phyloP scores from a whole-genome alignment of 2,113 vertebrate species.

The Merops nubicus region DNA sequence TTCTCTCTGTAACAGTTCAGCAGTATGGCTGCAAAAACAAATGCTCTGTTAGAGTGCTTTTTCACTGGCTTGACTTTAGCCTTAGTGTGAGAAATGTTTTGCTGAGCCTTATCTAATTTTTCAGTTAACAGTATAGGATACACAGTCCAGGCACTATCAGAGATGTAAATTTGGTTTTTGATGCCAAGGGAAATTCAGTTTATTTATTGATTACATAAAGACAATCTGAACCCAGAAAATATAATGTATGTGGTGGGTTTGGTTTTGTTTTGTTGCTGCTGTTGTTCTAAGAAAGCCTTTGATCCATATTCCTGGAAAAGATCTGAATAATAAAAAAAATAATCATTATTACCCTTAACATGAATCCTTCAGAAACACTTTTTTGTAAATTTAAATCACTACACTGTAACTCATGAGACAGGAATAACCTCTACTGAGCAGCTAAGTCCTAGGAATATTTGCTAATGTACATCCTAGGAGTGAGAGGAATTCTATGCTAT shows the following conservation, averaged over 20 bases:
- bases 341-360: not conserved
- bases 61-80: not conserved
- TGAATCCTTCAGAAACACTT: not conserved
- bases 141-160: not conserved
- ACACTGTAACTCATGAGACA: not conserved
- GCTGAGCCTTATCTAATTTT: not conserved
- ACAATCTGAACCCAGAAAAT: not conserved
- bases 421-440: not conserved
- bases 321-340: not conserved
- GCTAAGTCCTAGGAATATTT: slow-evolving; percentile 10
- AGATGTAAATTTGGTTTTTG: not conserved
- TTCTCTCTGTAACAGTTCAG: not conserved
- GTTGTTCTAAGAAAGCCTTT: not conserved
- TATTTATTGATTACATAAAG: not conserved
- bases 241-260: not conserved
- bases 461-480: slow-evolving; percentile 5
- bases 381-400: not conserved
- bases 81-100: not conserved
- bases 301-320: not conserved
- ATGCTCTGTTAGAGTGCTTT: not conserved
- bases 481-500: not conserved
- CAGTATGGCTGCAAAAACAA: not conserved
- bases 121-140: not conserved
- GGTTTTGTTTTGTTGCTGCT: not conserved
- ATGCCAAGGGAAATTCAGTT: not conserved